Evolutionary conservation across 2,888 invertebrate genomes (phyloP).

Genomic region (Ctenicera cuprea): DNA sequence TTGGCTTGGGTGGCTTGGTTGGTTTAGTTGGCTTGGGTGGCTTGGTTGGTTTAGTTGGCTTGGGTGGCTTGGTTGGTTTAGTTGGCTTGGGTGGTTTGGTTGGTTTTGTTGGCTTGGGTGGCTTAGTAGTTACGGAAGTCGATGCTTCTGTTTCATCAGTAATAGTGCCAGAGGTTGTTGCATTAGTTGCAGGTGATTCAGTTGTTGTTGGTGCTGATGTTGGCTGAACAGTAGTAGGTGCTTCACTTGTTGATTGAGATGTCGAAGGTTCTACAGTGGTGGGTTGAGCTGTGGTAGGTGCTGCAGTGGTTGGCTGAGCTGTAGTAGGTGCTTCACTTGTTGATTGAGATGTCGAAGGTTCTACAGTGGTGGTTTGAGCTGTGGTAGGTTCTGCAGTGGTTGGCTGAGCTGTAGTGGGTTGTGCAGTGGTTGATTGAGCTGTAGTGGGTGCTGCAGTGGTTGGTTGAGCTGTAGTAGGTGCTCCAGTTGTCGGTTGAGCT

Average conservation of each 20-base stretch:
- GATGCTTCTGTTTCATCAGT: conserved; percentile 1
- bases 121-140: neutral
- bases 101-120: conserved; percentile 1
- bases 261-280: neutral
- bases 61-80: neutral
- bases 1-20: conserved; percentile 12
- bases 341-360: neutral
- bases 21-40: too few relatives aligned
- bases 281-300: neutral
- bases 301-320: neutral
- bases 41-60: conserved; percentile 4
- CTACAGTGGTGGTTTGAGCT: too few relatives aligned
- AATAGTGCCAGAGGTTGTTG: neutral
- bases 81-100: conserved; percentile 7
- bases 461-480: neutral
- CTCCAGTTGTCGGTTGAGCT: neutral
- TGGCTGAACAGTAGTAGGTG: neutral
- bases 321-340: neutral
- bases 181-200: neutral
- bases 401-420: neutral
- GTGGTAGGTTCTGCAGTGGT: neutral
- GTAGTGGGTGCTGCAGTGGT: too few relatives aligned
- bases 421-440: neutral
- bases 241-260: neutral
- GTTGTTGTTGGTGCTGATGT: too few relatives aligned